Percentiles rank a stretch among this genome's conserved stretches.
Evolutionary conservation across 2,888 invertebrate genomes (phyloP).

Genomic region (Drosophila multiciliata): DNA sequence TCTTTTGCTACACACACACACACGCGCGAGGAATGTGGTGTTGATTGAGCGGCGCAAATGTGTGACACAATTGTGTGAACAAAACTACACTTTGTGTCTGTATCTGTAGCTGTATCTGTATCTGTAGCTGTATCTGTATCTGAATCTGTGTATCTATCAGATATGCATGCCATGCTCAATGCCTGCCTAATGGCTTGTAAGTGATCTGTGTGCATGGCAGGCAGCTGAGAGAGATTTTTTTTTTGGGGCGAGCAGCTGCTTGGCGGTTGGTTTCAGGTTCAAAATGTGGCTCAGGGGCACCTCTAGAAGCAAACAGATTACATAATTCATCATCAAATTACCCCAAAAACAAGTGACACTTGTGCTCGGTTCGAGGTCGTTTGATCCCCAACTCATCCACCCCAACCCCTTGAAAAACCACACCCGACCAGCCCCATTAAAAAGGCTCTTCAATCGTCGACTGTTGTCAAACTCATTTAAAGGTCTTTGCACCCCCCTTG

Average conservation of each 20-base stretch:
- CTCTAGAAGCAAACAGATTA: slow-evolving; percentile 22
- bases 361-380: slow-evolving; percentile 1
- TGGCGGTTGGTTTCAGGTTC: background rate
- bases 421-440: background rate
- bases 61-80: slow-evolving; percentile 30
- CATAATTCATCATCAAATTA: slow-evolving; percentile 67
- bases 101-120: slow-evolving; percentile 4
- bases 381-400: background rate
- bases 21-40: slow-evolving; percentile 10
- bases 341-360: slow-evolving; percentile 31
- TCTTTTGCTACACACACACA: slow-evolving; percentile 4
- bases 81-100: slow-evolving; percentile 8
- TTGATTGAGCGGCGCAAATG: slow-evolving; percentile 70
- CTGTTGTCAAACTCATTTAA: slow-evolving; percentile 56
- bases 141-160: slow-evolving; percentile 18
- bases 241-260: background rate
- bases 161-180: slow-evolving; percentile 30
- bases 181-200: slow-evolving; percentile 68
- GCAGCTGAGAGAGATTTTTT: too few relatives aligned
- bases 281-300: background rate
- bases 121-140: slow-evolving; percentile 11
- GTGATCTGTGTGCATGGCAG: slow-evolving; percentile 53
- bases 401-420: background rate
- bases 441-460: slow-evolving; percentile 40
- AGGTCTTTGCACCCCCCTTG: slow-evolving; percentile 3